These are phyloP conservation scores for Peribatodes rhomboidaria DNA, from an alignment of 2,888 invertebrate genomes.

Conservation along the genomic window DNA sequence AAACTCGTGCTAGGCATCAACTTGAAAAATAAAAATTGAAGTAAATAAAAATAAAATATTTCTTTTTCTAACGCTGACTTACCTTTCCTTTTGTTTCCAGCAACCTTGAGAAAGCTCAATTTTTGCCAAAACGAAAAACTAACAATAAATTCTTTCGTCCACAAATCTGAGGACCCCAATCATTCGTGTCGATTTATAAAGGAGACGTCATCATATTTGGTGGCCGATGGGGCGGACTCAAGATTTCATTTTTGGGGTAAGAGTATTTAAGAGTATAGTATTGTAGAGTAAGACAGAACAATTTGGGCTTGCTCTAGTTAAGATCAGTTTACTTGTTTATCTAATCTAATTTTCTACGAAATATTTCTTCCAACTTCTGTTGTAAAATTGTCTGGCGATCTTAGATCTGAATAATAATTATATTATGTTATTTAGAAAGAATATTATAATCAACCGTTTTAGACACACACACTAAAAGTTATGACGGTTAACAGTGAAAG, in stretches of 20 bases:
- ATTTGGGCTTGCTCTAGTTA: too few relatives aligned
- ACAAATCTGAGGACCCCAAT: constrained; percentile 63
- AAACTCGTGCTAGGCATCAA: too few relatives aligned
- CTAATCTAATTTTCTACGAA: too few relatives aligned
- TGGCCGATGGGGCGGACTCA: constrained; percentile 28
- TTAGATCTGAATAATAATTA: too few relatives aligned
- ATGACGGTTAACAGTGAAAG: too few relatives aligned
- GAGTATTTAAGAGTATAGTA: not conserved
- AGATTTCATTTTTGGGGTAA: not conserved
- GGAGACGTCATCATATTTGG: constrained; percentile 60
- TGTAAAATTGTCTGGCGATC: too few relatives aligned
- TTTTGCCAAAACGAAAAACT: constrained; percentile 42
- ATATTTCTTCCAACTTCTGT: too few relatives aligned
- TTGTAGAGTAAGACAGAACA: not conserved
- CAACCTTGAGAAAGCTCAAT: constrained; percentile 21
- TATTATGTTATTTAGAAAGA: too few relatives aligned
- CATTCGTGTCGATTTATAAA: constrained; percentile 68
- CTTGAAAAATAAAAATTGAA: not conserved
- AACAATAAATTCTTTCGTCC: constrained; percentile 47
- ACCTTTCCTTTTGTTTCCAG: constrained; percentile 32
- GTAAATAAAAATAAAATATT: not conserved
- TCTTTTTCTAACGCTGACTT: not conserved
- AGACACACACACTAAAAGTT: too few relatives aligned
- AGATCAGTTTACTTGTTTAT: too few relatives aligned
- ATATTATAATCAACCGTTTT: too few relatives aligned